These are phyloP conservation scores for Periophthalmus modestus DNA, from an alignment of 2,113 vertebrate genomes.

Conservation along the genomic window DNA sequence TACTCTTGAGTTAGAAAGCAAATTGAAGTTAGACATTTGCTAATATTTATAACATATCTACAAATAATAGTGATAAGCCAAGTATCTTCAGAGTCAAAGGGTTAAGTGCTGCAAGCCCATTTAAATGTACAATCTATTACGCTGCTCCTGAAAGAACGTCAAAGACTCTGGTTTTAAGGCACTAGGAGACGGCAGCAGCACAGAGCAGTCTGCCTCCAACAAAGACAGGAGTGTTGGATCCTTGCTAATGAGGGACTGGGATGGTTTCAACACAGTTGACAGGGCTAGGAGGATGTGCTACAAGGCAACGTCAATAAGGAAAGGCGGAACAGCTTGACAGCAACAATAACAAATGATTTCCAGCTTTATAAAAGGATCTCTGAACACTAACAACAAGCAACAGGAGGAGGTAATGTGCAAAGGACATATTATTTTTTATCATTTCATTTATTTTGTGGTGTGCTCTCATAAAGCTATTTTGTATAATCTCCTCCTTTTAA, in stretches of 20 bases:
- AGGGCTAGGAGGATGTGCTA: constrained; percentile 89
- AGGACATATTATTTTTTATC: constrained; percentile 84
- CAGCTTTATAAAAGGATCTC: constrained; percentile 69
- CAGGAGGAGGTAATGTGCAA: constrained; percentile 92
- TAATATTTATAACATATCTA: constrained; percentile 34
- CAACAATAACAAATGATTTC: constrained; percentile 34
- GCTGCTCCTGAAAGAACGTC: constrained; percentile 83
- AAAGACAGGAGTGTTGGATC: constrained; percentile 77
- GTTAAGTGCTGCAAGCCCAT: constrained; percentile 93
- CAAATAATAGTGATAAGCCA: constrained; percentile 33
- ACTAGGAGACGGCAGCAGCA: constrained; percentile 82
- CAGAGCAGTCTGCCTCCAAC: constrained; percentile 64
- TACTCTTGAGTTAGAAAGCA: constrained; percentile 55
- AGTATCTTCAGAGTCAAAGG: constrained; percentile 73
- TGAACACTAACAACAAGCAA: constrained; percentile 79
- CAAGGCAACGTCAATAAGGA: constrained; percentile 95
- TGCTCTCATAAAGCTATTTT: constrained; percentile 31
- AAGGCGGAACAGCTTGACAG: constrained; percentile 15
- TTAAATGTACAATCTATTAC: constrained; percentile 75
- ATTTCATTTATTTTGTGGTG: constrained; percentile 21
- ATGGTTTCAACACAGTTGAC: constrained; percentile 88
- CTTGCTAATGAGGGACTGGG: constrained; percentile 84
- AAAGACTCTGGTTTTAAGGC: constrained; percentile 96
- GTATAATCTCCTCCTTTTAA: neutral
- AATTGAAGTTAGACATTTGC: constrained; percentile 40